Evolutionary conservation across 2,113 vertebrate species (phyloP).

Genomic region (Vombatus ursinus): DNA sequence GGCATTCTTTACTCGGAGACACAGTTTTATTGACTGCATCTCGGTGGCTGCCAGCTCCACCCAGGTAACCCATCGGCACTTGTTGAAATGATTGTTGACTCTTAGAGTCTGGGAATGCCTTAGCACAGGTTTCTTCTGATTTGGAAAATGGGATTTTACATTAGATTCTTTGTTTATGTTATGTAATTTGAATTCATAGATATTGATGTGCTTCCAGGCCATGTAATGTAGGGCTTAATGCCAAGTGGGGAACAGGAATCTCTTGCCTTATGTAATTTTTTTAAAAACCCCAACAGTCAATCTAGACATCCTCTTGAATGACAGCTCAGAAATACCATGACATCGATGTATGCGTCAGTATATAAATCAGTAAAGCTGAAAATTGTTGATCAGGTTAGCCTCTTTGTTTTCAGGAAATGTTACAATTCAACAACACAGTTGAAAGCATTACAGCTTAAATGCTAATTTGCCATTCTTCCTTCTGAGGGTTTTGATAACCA

Average conservation of each 20-base stretch:
- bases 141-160: conserved; percentile 24
- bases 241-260: conserved; percentile 51
- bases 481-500: conserved; percentile 49
- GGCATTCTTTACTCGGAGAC: conserved; percentile 94
- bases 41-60: conserved; percentile 88
- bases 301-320: conserved; percentile 57
- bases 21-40: conserved; percentile 97
- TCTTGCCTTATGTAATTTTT: conserved; percentile 57
- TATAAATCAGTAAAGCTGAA: conserved; percentile 47
- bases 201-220: conserved; percentile 57
- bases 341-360: conserved; percentile 46
- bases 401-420: conserved; percentile 57
- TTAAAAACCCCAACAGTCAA: conserved; percentile 52
- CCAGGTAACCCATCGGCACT: conserved; percentile 91
- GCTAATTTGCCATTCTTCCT: conserved; percentile 44
- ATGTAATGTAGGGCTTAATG: conserved; percentile 53
- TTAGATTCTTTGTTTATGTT: conserved; percentile 14
- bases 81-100: conserved; percentile 73
- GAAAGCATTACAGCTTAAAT: conserved; percentile 36
- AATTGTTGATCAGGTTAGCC: background rate
- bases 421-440: conserved; percentile 47
- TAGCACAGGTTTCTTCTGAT: conserved; percentile 52
- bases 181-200: conserved; percentile 22
- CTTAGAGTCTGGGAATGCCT: conserved; percentile 64
- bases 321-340: conserved; percentile 62